These are phyloP conservation scores for Spinus olivaceus DNA, from an alignment of 2,797 vertebrate species.

Conservation along the genomic window DNA sequence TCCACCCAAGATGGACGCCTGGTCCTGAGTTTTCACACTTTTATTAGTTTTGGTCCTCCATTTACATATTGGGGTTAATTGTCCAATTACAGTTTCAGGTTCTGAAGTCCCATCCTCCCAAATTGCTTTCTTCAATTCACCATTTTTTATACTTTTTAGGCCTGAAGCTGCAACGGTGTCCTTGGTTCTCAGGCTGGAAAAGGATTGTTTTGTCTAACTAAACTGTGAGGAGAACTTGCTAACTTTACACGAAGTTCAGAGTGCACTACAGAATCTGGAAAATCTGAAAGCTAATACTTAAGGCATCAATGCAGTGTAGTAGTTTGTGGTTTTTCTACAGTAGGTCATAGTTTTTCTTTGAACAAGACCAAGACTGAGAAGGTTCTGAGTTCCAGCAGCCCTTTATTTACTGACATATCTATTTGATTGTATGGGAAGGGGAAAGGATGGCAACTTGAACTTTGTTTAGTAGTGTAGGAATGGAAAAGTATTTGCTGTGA, in stretches of 20 bases:
- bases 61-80: neutral
- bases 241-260: neutral
- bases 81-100: neutral
- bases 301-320: neutral
- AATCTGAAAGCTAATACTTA: neutral
- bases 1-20: neutral
- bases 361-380: neutral
- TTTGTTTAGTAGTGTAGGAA: neutral
- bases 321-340: neutral
- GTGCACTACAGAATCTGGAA: neutral
- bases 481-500: neutral
- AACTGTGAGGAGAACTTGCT: neutral
- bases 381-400: neutral
- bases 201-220: neutral
- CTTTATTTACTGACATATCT: neutral
- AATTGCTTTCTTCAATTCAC: neutral
- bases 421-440: neutral
- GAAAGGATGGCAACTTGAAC: neutral
- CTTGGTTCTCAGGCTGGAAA: neutral
- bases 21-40: neutral
- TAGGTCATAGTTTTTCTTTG: neutral
- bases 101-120: neutral
- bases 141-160: neutral
- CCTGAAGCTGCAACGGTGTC: too few relatives aligned
- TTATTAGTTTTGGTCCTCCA: neutral